Evolutionary conservation across 92 coral and sea anemone genomes (phyloP).

Genomic region (Phenganax marumi): DNA sequence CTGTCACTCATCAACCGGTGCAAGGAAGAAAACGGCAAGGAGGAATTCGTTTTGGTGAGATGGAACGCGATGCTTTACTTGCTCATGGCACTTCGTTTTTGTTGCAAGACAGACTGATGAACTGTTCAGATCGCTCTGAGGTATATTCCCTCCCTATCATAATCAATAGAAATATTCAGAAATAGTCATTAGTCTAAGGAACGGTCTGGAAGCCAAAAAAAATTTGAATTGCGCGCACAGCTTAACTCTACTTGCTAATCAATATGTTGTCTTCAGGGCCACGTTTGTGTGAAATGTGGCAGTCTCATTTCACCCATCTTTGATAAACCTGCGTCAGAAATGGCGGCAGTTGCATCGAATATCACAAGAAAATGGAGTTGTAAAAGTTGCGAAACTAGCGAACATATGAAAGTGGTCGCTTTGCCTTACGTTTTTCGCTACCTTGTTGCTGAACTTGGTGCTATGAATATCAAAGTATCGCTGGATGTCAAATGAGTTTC

Average conservation of each 20-base stretch:
- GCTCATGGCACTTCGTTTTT: slow-evolving; percentile 95
- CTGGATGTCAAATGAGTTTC: slow-evolving; percentile 59
- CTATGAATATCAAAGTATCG: slow-evolving; percentile 87
- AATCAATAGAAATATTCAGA: too few species aligned
- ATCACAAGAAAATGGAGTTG: slow-evolving; percentile 89
- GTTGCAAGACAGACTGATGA: slow-evolving; percentile 90
- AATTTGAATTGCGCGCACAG: background rate
- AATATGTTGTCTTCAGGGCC: slow-evolving; percentile 59
- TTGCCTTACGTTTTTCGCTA: slow-evolving; percentile 96
- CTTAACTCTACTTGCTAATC: background rate
- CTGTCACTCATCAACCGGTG: slow-evolving; percentile 92
- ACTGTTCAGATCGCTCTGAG: slow-evolving; percentile 90
- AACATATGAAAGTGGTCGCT: slow-evolving; percentile 69
- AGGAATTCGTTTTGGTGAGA: slow-evolving; percentile 98
- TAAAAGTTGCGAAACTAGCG: slow-evolving; percentile 77
- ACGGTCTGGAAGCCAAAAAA: background rate
- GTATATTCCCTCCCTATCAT: slow-evolving; percentile 30
- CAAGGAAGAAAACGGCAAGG: slow-evolving; percentile 98
- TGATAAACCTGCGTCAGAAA: slow-evolving; percentile 75
- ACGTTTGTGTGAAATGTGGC: slow-evolving; percentile 90
- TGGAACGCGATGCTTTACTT: slow-evolving; percentile 93
- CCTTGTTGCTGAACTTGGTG: slow-evolving; percentile 96
- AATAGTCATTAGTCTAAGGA: too few species aligned
- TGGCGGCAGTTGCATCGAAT: slow-evolving; percentile 94
- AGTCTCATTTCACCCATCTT: slow-evolving; percentile 82